phyloP scores from a whole-genome alignment of 2,888 invertebrate species.

The Ceriagrion tenellum region DNA sequence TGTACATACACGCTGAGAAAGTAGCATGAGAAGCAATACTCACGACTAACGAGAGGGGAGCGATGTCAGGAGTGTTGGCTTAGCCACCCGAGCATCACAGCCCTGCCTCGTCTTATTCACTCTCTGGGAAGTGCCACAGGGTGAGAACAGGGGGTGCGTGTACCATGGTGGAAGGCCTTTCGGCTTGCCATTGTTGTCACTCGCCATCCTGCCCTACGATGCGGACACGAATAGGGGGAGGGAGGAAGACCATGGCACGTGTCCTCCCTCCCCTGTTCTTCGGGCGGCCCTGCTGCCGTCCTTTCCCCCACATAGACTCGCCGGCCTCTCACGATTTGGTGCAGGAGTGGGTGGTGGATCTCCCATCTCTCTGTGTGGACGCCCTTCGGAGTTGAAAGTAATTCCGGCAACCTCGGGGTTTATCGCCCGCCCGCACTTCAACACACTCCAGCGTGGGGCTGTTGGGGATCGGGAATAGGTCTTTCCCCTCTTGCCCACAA shows the following conservation, averaged over 20 bases:
- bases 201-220: conserved; percentile 3
- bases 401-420: not conserved
- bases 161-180: not conserved
- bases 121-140: not conserved
- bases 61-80: no score
- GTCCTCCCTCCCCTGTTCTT: not conserved
- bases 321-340: not conserved
- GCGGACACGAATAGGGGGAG: not conserved
- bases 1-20: no score
- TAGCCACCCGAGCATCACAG: no score
- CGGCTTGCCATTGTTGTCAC: not conserved
- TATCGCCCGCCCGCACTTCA: not conserved
- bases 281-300: not conserved
- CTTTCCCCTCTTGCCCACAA: not conserved
- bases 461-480: not conserved
- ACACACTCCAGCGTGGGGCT: not conserved
- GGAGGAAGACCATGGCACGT: not conserved
- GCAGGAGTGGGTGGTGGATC: no score
- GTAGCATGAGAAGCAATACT: no score
- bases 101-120: not conserved
- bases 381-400: not conserved
- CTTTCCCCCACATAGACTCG: not conserved
- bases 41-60: no score
- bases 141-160: not conserved
- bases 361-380: not conserved